Conservation (phyloP, 2,113 vertebrate genomes). For the Oncorhynchus masou region DNA sequence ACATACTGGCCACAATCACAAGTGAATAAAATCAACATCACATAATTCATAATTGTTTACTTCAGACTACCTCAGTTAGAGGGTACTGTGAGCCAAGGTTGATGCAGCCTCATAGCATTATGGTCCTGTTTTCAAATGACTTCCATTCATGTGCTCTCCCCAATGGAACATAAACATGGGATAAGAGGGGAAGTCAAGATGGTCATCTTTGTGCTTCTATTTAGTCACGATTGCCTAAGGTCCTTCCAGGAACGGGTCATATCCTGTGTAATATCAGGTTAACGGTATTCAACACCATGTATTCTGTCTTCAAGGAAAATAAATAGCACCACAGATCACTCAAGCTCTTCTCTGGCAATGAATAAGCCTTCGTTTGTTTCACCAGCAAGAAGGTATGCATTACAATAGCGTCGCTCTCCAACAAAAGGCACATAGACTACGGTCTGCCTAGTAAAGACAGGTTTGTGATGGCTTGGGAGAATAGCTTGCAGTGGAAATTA, state of each 20-base stretch:
- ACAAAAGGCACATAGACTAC: conserved; percentile 35
- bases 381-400: conserved; percentile 41
- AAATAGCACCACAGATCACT: conserved; percentile 1
- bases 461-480: conserved; percentile 42
- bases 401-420: conserved; percentile 40
- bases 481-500: conserved; percentile 62
- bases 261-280: conserved; percentile 19
- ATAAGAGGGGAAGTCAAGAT: not conserved
- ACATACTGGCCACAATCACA: not conserved
- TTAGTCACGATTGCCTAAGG: not conserved
- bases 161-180: not conserved
- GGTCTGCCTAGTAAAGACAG: conserved; percentile 41
- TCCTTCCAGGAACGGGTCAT: conserved; percentile 6
- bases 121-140: not conserved
- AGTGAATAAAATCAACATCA: not conserved
- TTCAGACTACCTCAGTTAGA: not conserved
- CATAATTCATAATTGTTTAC: not conserved
- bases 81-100: not conserved
- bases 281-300: not conserved
- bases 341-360: conserved; percentile 1
- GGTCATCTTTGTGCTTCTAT: no score
- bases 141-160: not conserved
- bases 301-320: conserved; percentile 1
- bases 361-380: conserved; percentile 35
- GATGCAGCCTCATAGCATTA: not conserved